phyloP scores from a whole-genome alignment of 2,888 invertebrate species.

The Neoitamus cyanurus region DNA sequence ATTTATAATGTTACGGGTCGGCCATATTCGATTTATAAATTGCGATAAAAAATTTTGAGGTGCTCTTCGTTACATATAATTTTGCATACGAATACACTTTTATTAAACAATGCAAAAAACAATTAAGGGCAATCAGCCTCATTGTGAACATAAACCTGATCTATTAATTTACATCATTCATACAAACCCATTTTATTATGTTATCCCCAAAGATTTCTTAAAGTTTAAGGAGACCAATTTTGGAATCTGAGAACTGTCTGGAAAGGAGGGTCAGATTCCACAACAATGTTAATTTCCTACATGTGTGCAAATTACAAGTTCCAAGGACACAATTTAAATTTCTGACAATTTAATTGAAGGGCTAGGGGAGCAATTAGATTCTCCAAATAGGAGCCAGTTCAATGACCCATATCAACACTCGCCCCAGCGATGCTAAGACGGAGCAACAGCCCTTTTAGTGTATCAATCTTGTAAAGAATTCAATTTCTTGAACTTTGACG shows the following conservation, averaged over 20 bases:
- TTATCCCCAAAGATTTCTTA: background rate
- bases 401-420: background rate
- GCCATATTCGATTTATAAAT: too few species aligned
- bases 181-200: too few species aligned
- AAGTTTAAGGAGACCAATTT: background rate
- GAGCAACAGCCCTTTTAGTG: conserved; percentile 2
- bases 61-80: too few species aligned
- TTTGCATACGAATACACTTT: too few species aligned
- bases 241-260: background rate
- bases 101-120: too few species aligned
- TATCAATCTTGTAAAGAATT: conserved; percentile 28
- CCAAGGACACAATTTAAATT: background rate
- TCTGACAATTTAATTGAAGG: background rate
- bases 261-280: background rate
- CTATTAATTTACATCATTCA: too few species aligned
- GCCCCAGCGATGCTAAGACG: background rate
- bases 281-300: background rate
- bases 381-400: background rate
- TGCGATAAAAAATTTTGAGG: too few species aligned
- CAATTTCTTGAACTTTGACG: conserved; percentile 38
- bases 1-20: too few species aligned
- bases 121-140: too few species aligned
- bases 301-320: background rate
- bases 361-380: background rate
- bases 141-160: too few species aligned